Base-by-base conservation (phyloP, 2,113 vertebrate genomes). In the Grantiella picta region DNA sequence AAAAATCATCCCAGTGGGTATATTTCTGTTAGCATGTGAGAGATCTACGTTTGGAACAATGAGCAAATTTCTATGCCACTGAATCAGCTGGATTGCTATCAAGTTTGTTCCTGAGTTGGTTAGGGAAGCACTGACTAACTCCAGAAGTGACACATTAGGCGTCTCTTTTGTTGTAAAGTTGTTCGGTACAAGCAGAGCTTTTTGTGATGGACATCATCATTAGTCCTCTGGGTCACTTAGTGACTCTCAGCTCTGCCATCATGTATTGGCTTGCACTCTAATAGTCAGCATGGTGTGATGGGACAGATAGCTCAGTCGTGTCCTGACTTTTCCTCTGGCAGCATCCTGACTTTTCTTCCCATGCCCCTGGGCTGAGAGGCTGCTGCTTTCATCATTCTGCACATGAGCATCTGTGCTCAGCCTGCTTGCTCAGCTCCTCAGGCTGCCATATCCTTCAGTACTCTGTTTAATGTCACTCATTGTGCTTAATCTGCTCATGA, bases 71-170 rank as follows among this genome's bases (percentile, higher is more conserved):
- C 31, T 38, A 4, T 81, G 69, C 59, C 82, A 86, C 88, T 96
- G 79, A 85, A 57, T 94, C 85, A 59, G 52, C 52, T 86, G 47
- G 31, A 59, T 53, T 68, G 47, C 66, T 69, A 35, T 88, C 7
- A 54, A 47, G 42, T 65, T 92, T 61, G 44, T 64, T 84, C 65
- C 77, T 63, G 11, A 19, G 13, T 38, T 54, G 54, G n/a, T 61
- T 80, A 70, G 88, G 56, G 64, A 83, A 80, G 40, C 49, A 79
- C 72, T 96, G 94, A 94, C 79, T 96, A 93, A 83, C 72, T 75
- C 63, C 40, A 83, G 28, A 77, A 56, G 54, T 76, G 92, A 88
- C 79, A 73, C 87, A 83, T 81, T 90, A 4, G 1, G 17, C 75
- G 40, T 49, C 25, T 77, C 27, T 79, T 87, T 75, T 76, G 57